Base-by-base conservation (phyloP, 37 sponge, comb jelly and placozoan species). In the Agelas oroides region DNA sequence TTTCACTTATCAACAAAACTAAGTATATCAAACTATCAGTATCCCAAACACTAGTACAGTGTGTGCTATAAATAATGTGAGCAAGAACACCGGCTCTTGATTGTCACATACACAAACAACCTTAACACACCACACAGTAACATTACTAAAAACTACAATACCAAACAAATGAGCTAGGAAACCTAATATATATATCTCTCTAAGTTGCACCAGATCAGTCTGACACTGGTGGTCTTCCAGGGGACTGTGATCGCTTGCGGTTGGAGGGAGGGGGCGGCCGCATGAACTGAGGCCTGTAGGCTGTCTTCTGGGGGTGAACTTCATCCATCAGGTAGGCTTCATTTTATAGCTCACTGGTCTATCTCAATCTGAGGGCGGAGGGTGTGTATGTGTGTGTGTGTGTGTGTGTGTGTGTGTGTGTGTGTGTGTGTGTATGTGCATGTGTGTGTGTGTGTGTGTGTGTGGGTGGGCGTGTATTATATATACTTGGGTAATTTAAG, bases 241-340 rank as follows among this genome's bases (percentile, higher is more conserved):
- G 88, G 0, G 76, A 75, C 30, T 59, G 65, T 39, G 76, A 54
- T 72, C 72, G 56, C 55, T 54, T 74, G 31, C 82, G 31, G 33
- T 60, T 71, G 33, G 81, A 46, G 5, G 96, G 96, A 1, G 87
- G 84, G 35, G 77, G 80, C 17, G 96, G 96, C 46, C 90, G 87
- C 23, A 64, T 74, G 61, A 96, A 96, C 79, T 90, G 85, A 30
- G 86, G 79, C 59, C 68, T 78, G 32, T 81, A 75, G 32, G 88
- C 84, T 0, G 59, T 70, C 55, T 67, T 60, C 16, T 69, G 53
- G 33, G 95, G 96, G 69, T 96, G 96, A 2, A 96, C 77, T 65
- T 93, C 95, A 20, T 77, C 75, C 83, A 91, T 79, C 39, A 96
- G 18, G 71, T 72, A 90, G 5, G 54, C 69, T 53, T 87, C 90